Conservation (phyloP, 2,113 vertebrate species). For the Esox niger region DNA sequence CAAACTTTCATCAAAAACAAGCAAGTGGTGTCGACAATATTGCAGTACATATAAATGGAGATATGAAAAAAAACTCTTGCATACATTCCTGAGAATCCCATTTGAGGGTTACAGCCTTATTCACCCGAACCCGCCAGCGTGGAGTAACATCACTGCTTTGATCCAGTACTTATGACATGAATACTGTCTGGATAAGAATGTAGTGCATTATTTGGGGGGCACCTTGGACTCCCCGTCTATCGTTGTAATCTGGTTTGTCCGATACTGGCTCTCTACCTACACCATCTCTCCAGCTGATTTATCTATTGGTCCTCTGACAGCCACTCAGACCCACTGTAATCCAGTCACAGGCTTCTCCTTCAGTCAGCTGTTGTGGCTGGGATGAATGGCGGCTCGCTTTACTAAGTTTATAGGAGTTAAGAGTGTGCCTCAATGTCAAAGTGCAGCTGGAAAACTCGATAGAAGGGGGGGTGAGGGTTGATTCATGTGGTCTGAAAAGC, state of each 20-base stretch:
- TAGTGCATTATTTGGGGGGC: not conserved
- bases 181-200: not conserved
- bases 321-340: not conserved
- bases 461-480: not conserved
- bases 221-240: not conserved
- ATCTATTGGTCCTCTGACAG: not conserved
- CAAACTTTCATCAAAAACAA: no score
- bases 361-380: not conserved
- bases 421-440: not conserved
- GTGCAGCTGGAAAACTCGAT: not conserved
- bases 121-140: not conserved
- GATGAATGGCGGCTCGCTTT: not conserved
- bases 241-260: not conserved
- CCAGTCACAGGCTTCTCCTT: not conserved
- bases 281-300: not conserved
- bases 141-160: not conserved
- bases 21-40: no score
- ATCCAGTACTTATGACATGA: not conserved
- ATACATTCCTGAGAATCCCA: slow-evolving; percentile 22
- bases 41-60: no score
- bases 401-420: not conserved
- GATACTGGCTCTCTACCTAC: not conserved
- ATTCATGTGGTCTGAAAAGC: slow-evolving; percentile 1
- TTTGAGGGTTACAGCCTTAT: not conserved
- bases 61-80: not conserved